phyloP scores from a whole-genome alignment of 2,113 vertebrate genomes.

The Passer domesticus region DNA sequence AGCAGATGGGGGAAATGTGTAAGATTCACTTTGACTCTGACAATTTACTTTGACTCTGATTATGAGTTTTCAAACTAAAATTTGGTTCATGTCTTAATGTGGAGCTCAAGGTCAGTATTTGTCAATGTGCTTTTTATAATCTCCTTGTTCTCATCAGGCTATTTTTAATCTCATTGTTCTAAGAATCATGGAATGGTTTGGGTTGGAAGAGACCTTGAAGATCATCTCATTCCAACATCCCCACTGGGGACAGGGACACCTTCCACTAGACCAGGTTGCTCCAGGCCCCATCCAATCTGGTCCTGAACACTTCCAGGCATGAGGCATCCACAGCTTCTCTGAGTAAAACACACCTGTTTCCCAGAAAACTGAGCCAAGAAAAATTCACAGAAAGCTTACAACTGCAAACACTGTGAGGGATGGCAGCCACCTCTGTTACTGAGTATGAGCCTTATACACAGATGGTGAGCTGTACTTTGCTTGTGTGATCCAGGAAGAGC shows the following conservation, averaged over 20 bases:
- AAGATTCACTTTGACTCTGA: neutral
- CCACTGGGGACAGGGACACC: neutral
- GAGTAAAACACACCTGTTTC: neutral
- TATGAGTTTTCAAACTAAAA: neutral
- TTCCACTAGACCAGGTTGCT: neutral
- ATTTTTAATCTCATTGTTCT: neutral
- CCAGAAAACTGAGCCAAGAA: neutral
- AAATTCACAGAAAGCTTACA: neutral
- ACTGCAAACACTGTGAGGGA: neutral
- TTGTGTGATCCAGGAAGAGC: neutral
- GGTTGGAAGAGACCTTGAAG: neutral
- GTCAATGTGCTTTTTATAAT: neutral
- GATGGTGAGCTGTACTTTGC: neutral
- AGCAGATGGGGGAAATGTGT: neutral
- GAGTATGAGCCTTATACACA: accelerated
- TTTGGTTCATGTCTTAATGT: accelerated
- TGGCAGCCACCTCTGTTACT: neutral
- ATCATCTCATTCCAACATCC: neutral
- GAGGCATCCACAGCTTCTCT: neutral
- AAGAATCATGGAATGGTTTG: neutral
- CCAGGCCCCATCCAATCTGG: neutral
- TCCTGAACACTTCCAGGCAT: neutral
- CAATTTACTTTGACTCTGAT: neutral
- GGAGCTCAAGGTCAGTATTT: neutral
- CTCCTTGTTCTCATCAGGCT: neutral